Evolutionary conservation across 2,797 vertebrate species (phyloP).

Genomic region (Iguana delicatissima): DNA sequence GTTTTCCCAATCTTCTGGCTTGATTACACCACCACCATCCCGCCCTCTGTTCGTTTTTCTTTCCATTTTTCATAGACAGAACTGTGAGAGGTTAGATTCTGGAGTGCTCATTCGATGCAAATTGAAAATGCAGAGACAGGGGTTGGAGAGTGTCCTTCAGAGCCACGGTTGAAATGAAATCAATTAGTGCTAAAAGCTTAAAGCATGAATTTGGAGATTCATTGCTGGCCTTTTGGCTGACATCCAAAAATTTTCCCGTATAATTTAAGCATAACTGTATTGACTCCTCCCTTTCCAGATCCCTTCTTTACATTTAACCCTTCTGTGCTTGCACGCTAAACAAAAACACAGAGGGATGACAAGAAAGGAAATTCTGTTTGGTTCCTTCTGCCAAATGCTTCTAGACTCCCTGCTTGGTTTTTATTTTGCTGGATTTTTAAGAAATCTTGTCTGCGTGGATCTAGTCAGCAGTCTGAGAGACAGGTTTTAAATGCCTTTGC

Average conservation of each 20-base stretch:
- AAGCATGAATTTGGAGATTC: slow-evolving; percentile 45
- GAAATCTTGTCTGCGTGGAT: background rate
- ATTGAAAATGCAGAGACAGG: slow-evolving; percentile 20
- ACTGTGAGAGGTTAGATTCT: slow-evolving; percentile 46
- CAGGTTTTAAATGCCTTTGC: background rate
- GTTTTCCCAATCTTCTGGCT: background rate
- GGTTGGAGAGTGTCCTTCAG: slow-evolving; percentile 19
- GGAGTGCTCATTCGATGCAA: slow-evolving; percentile 51
- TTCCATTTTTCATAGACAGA: slow-evolving; percentile 40
- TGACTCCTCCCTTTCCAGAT: slow-evolving; percentile 19
- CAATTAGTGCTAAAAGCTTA: slow-evolving; percentile 40
- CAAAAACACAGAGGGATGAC: background rate
- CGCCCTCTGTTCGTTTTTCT: background rate
- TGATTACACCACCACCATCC: background rate
- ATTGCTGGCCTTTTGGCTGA: slow-evolving; percentile 53
- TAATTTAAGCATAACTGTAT: slow-evolving; percentile 36
- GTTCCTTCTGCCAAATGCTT: background rate
- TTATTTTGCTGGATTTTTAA: background rate
- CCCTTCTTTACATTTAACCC: background rate
- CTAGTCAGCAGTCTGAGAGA: background rate
- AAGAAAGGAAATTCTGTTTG: background rate
- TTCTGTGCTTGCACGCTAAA: background rate
- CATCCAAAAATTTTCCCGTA: slow-evolving; percentile 47
- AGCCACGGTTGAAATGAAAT: slow-evolving; percentile 56
- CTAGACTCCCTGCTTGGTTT: background rate